phyloP scores from a whole-genome alignment of 2,888 invertebrate species.

The Heliconius aoede region DNA sequence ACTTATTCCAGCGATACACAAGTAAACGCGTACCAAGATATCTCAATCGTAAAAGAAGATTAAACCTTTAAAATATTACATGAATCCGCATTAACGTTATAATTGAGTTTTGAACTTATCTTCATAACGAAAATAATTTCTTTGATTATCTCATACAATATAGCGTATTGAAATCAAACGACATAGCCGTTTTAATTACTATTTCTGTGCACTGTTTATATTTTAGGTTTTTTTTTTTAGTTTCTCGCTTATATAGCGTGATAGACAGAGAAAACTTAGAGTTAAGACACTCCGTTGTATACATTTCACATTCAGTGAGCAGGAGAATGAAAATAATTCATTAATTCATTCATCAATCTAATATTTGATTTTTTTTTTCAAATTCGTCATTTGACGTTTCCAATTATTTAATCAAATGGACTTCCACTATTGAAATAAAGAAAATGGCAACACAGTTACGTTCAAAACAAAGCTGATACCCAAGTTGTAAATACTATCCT shows the following conservation, averaged over 20 bases:
- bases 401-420: no score
- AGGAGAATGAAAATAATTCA: no score
- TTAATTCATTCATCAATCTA: no score
- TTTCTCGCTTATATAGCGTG: background rate
- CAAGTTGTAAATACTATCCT: constrained; percentile 51
- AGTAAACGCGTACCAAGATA: constrained; percentile 29
- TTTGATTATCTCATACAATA: constrained; percentile 30
- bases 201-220: background rate
- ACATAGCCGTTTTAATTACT: constrained; percentile 2
- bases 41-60: constrained; percentile 41
- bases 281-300: no score
- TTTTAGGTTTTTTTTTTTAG: background rate
- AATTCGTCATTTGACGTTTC: no score
- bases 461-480: constrained; percentile 31
- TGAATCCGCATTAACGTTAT: constrained; percentile 38
- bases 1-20: constrained; percentile 26
- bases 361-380: no score
- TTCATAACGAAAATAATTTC: constrained; percentile 35
- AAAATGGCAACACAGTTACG: constrained; percentile 19
- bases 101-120: constrained; percentile 40
- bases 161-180: constrained; percentile 9
- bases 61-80: constrained; percentile 33
- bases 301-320: no score
- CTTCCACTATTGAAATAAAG: background rate
- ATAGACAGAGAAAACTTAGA: background rate